phyloP scores from a whole-genome alignment of 2,113 vertebrate species.

The Rhizomys pruinosus region DNA sequence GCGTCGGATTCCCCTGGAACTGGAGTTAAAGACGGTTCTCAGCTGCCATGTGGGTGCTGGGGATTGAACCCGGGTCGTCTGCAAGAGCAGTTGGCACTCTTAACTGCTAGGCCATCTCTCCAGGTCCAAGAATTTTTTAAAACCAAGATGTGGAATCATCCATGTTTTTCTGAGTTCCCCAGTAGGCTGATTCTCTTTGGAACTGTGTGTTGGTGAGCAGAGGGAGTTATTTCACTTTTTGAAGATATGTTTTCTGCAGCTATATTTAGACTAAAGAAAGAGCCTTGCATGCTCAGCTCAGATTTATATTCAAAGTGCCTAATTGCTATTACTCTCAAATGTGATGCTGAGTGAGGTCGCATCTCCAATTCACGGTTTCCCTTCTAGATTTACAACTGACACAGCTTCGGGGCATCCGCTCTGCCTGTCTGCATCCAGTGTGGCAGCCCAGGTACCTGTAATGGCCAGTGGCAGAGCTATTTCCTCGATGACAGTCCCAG shows the following conservation, averaged over 20 bases:
- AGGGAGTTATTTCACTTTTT: slow-evolving; percentile 62
- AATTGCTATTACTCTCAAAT: slow-evolving; percentile 49
- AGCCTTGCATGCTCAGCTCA: slow-evolving; percentile 29
- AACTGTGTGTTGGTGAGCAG: slow-evolving; percentile 45
- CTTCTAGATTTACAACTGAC: slow-evolving; percentile 50
- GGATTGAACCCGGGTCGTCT: too few relatives aligned
- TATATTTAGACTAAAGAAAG: slow-evolving; percentile 45
- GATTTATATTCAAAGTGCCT: slow-evolving; percentile 46
- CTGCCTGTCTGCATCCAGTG: background rate
- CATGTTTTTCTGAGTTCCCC: background rate
- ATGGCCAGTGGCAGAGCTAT: slow-evolving; percentile 17
- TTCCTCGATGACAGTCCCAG: background rate
- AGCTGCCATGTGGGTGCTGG: too few relatives aligned
- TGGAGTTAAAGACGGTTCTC: too few relatives aligned
- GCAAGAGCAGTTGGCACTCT: too few relatives aligned
- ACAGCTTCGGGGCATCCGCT: slow-evolving; percentile 72
- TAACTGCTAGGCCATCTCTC: too few relatives aligned
- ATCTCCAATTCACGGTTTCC: background rate
- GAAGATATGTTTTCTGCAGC: slow-evolving; percentile 68
- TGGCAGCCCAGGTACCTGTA: slow-evolving; percentile 70
- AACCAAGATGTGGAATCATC: slow-evolving; percentile 27
- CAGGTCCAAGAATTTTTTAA: too few relatives aligned
- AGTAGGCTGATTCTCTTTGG: background rate
- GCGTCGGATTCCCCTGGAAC: too few relatives aligned
- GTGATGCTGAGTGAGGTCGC: background rate